phyloP scores from a whole-genome alignment of 2,888 invertebrate genomes.

The Pachymerium ferrugineum region DNA sequence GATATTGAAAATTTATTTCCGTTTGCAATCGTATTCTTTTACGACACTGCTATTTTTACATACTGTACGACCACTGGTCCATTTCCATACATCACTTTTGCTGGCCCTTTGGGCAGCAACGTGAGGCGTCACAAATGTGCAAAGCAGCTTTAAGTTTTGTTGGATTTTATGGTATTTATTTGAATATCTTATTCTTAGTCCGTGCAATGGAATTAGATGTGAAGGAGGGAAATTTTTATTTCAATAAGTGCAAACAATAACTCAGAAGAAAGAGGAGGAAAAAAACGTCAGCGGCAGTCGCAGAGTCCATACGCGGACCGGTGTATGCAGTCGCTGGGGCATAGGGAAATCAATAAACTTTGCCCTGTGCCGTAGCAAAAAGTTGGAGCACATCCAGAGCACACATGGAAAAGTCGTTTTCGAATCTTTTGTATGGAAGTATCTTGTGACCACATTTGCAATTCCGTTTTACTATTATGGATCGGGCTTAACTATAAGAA shows the following conservation, averaged over 20 bases:
- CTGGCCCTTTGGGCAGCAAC: not conserved
- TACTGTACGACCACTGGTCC: not conserved
- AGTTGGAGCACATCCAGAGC: not conserved
- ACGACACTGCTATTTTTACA: too few relatives aligned
- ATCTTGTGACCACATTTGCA: not conserved
- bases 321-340: not conserved
- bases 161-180: conserved; percentile 20
- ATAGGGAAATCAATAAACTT: conserved; percentile 16
- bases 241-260: conserved; percentile 16
- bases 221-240: not conserved
- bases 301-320: not conserved
- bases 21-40: too few relatives aligned
- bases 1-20: too few relatives aligned
- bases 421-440: not conserved
- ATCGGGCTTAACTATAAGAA: not conserved
- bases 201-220: not conserved
- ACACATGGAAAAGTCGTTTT: conserved; percentile 1
- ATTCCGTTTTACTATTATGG: conserved; percentile 10
- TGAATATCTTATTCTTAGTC: not conserved
- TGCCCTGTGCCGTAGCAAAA: not conserved
- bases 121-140: not conserved
- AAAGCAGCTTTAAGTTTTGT: not conserved
- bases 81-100: not conserved
- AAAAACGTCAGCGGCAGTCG: not conserved
- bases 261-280: not conserved